phyloP scores from a whole-genome alignment of 2,888 invertebrate genomes.

The Amiota communis region DNA sequence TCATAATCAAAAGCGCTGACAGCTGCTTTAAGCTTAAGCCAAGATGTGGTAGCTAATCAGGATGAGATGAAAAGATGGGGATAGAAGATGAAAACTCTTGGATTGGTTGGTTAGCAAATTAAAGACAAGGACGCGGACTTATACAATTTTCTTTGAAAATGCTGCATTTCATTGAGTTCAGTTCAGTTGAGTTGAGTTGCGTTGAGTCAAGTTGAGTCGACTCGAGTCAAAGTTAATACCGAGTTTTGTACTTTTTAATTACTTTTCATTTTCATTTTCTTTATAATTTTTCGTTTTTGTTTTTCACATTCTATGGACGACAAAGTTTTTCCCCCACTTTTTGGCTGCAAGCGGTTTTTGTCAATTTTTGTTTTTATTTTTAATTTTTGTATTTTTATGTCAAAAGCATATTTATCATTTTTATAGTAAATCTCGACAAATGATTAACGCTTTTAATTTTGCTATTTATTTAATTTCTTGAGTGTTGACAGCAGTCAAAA shows the following conservation, averaged over 20 bases:
- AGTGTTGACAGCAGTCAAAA: slow-evolving; percentile 7
- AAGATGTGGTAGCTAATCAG: not conserved
- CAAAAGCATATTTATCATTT: not conserved
- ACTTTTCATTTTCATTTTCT: slow-evolving; percentile 11
- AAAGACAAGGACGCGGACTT: not conserved
- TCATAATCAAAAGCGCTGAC: slow-evolving; percentile 26
- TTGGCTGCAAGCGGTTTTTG: not conserved
- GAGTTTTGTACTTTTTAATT: slow-evolving; percentile 28
- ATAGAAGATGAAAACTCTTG: not conserved
- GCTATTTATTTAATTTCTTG: not conserved
- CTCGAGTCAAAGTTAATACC: slow-evolving; percentile 8
- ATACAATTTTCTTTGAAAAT: not conserved
- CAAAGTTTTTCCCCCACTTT: slow-evolving; percentile 8
- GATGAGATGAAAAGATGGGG: too few relatives aligned
- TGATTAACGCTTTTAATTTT: slow-evolving; percentile 8
- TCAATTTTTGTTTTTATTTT: not conserved
- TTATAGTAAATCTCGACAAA: not conserved
- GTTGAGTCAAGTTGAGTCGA: slow-evolving; percentile 1
- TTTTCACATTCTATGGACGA: not conserved
- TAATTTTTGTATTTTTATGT: slow-evolving; percentile 2
- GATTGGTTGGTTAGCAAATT: too few relatives aligned
- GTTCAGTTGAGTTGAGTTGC: slow-evolving; percentile 8
- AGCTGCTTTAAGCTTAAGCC: slow-evolving; percentile 16
- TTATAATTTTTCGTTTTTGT: not conserved
- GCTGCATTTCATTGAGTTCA: not conserved